These are phyloP conservation scores for Hypotaenidia okinawae DNA, from an alignment of 2,797 vertebrate species.

Conservation along the genomic window DNA sequence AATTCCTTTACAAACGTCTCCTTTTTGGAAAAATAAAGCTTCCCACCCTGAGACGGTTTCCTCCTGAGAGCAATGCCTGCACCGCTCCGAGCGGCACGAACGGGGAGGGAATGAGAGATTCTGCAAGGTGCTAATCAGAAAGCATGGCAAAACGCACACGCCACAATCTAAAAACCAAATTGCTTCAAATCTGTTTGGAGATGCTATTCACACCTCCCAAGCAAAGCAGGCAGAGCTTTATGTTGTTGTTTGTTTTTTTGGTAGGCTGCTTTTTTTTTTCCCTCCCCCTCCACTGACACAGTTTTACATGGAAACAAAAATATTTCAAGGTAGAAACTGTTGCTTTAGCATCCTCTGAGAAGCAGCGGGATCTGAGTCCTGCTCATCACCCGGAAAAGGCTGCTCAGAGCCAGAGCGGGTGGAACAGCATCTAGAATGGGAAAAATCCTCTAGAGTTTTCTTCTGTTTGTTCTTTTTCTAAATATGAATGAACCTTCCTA, in stretches of 20 bases:
- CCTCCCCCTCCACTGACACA: background rate
- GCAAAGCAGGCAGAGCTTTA: background rate
- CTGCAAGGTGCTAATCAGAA: background rate
- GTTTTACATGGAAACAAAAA: background rate
- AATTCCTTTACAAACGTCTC: background rate
- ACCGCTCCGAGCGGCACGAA: accelerated
- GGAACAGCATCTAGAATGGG: accelerated
- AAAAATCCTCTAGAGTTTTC: background rate
- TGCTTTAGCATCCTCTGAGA: background rate
- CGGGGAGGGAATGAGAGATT: background rate
- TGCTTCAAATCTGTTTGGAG: background rate
- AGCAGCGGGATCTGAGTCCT: background rate
- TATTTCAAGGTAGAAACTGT: background rate
- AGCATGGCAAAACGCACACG: background rate
- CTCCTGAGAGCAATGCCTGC: accelerated
- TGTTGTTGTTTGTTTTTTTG: background rate
- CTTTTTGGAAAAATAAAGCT: background rate
- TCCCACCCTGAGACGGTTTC: background rate
- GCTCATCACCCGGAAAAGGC: background rate
- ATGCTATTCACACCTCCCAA: constrained; percentile 2
- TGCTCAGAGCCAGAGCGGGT: background rate
- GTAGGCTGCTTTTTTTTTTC: background rate
- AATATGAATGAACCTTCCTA: background rate
- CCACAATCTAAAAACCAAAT: constrained; percentile 44
- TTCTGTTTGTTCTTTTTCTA: background rate